A percentile compares a stretch with the other conserved stretches of the same genome.
Conservation (phyloP, 2,888 invertebrate genomes). For the Spicauda simplicius region DNA sequence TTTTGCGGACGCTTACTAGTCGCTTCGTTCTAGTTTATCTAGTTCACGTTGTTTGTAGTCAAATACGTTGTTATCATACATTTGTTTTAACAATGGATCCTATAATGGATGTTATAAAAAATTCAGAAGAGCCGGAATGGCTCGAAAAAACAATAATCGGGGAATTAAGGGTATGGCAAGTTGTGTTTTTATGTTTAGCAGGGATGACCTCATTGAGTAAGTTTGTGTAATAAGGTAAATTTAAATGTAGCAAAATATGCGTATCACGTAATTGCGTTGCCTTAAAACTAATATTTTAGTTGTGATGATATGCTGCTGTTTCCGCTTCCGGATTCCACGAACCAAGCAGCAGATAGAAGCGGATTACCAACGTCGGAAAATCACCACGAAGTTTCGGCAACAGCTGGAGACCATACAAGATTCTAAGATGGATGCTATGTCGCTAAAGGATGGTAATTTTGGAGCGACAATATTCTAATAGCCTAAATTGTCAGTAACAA, state of each 20-base stretch:
- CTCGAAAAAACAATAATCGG: slow-evolving; percentile 88
- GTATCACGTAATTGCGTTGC: neutral
- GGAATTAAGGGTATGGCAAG: slow-evolving; percentile 92
- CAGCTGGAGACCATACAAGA: slow-evolving; percentile 93
- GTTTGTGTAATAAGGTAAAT: slow-evolving; percentile 45
- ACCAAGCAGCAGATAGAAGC: slow-evolving; percentile 98
- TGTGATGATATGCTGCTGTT: slow-evolving; percentile 94
- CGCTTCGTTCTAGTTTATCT: slow-evolving; percentile 43
- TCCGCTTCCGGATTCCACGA: slow-evolving; percentile 95
- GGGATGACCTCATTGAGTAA: slow-evolving; percentile 87
- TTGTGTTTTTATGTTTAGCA: slow-evolving; percentile 89
- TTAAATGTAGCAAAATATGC: neutral
- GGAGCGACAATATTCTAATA: neutral
- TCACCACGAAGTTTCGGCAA: slow-evolving; percentile 92
- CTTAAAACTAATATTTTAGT: slow-evolving; percentile 77
- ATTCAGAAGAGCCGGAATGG: slow-evolving; percentile 87
- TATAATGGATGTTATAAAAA: slow-evolving; percentile 72
- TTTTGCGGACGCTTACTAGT: slow-evolving; percentile 52
- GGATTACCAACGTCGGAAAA: slow-evolving; percentile 93
- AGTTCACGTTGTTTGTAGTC: slow-evolving; percentile 36
- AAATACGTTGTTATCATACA: slow-evolving; percentile 30
- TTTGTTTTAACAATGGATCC: slow-evolving; percentile 61
- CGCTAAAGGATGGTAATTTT: slow-evolving; percentile 88
- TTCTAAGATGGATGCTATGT: slow-evolving; percentile 93
- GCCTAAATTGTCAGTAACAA: too few relatives aligned